Percentiles rank a stretch among this genome's conserved stretches.
These are phyloP conservation scores for Labeo rohita DNA, from an alignment of 2,113 vertebrate genomes.

Conservation along the genomic window DNA sequence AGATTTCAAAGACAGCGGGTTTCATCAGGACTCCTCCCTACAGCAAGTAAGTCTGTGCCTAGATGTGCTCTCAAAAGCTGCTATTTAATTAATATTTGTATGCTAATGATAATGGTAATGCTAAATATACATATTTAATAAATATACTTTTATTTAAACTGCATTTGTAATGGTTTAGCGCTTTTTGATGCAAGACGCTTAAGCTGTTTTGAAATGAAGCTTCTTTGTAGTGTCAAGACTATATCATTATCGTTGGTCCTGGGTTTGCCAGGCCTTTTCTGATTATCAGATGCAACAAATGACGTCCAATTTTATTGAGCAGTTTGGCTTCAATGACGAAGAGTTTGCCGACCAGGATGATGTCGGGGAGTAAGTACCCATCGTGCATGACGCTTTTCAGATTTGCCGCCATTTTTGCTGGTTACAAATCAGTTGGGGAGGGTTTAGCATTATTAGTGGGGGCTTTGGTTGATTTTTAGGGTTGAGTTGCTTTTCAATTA, in stretches of 20 bases:
- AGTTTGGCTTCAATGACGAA: constrained; percentile 99
- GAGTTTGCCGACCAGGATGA: constrained; percentile 99
- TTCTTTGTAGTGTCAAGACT: constrained; percentile 88
- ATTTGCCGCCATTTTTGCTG: background rate
- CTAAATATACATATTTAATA: background rate
- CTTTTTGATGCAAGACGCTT: constrained; percentile 16
- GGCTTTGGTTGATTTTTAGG: background rate
- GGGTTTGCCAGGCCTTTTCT: constrained; percentile 99
- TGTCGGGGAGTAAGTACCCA: constrained; percentile 98
- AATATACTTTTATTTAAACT: background rate
- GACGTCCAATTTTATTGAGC: constrained; percentile 99
- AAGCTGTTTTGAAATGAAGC: constrained; percentile 65
- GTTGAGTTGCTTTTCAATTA: background rate
- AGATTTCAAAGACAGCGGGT: constrained; percentile 97
- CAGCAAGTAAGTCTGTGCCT: constrained; percentile 90
- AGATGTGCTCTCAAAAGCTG: constrained; percentile 29
- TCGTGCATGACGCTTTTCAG: constrained; percentile 60
- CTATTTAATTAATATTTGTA: background rate
- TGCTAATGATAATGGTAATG: background rate
- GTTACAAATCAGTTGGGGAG: background rate
- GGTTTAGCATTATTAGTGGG: background rate
- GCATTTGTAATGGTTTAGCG: background rate
- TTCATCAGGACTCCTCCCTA: constrained; percentile 97
- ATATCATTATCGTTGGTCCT: constrained; percentile 99
- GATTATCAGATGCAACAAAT: constrained; percentile 99